Percentiles rank a stretch among this genome's conserved stretches.
These are phyloP conservation scores for Eristalinus sepulchralis DNA, from an alignment of 2,888 invertebrate species.

Conservation along the genomic window DNA sequence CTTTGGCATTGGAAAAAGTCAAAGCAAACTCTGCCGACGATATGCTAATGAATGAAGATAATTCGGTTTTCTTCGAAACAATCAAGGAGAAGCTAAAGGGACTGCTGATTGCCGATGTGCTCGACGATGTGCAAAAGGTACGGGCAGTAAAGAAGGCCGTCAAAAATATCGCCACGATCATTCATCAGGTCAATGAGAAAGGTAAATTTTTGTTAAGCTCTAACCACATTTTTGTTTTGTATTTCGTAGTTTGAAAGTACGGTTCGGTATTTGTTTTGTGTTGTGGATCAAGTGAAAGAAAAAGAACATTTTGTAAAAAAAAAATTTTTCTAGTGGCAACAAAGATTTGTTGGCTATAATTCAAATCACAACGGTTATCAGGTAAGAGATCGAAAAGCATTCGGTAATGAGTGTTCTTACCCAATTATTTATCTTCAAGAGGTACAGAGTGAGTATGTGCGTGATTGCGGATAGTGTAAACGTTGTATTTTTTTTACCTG, in stretches of 20 bases:
- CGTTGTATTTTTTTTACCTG: too few relatives aligned
- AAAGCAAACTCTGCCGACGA: conserved; percentile 89
- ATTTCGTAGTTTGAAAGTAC: conserved; percentile 47
- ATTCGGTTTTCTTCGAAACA: conserved; percentile 90
- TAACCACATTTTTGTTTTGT: conserved; percentile 16
- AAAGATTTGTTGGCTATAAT: not conserved
- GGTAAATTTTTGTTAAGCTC: conserved; percentile 75
- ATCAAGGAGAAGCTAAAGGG: conserved; percentile 93
- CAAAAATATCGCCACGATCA: conserved; percentile 87
- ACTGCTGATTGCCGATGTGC: conserved; percentile 87
- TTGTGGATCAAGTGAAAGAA: conserved; percentile 53
- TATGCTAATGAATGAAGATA: conserved; percentile 86
- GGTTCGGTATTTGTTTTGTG: conserved; percentile 59
- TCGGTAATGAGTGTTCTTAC: not conserved
- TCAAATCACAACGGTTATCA: conserved; percentile 6
- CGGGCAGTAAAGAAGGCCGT: conserved; percentile 88
- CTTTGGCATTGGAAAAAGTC: conserved; percentile 88
- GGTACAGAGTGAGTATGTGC: not conserved
- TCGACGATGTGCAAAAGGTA: conserved; percentile 83
- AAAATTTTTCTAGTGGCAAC: conserved; percentile 13
- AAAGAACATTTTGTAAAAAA: not conserved
- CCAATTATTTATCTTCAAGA: not conserved
- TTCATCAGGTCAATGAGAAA: conserved; percentile 85
- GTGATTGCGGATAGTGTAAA: not conserved
- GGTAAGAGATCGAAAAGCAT: conserved; percentile 19